phyloP scores from a whole-genome alignment of 2,113 vertebrate genomes.

The Halcyon malimbica region DNA sequence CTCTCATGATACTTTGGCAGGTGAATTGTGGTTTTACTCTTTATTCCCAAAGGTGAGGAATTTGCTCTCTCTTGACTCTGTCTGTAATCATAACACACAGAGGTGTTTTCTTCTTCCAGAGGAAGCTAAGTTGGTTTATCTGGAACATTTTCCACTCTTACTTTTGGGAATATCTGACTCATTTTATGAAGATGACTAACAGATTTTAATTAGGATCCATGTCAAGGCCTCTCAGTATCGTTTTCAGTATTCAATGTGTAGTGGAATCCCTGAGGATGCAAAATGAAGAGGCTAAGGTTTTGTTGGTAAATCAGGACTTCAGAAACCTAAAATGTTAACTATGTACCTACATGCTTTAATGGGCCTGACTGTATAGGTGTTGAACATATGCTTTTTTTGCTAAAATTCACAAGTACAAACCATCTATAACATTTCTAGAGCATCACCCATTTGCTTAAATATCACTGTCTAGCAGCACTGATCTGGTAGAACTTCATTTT shows the following conservation, averaged over 20 bases:
- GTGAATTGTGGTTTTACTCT: not conserved
- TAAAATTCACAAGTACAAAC: not conserved
- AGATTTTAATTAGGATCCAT: not conserved
- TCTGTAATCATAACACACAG: not conserved
- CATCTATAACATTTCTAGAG: not conserved
- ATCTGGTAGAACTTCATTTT: not conserved
- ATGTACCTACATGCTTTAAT: not conserved
- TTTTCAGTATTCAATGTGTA: not conserved
- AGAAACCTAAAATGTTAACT: not conserved
- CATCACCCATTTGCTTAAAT: not conserved
- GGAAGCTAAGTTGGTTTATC: not conserved
- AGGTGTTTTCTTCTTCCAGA: not conserved
- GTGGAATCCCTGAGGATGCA: not conserved
- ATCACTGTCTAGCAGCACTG: not conserved
- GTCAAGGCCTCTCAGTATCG: not conserved
- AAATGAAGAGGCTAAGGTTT: not conserved
- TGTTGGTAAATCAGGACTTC: not conserved
- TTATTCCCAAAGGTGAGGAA: not conserved
- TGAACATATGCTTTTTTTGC: not conserved
- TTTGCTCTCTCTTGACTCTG: not conserved
- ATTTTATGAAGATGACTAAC: not conserved
- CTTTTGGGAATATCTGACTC: not conserved
- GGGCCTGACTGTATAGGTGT: not conserved
- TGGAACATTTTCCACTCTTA: not conserved
- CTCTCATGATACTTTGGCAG: not conserved